Evolutionary conservation across 1,140 invertebrate genomes (phyloP), one percentile per base, ranked within the genome.

Genomic region (Holotrichia oblita): DNA sequence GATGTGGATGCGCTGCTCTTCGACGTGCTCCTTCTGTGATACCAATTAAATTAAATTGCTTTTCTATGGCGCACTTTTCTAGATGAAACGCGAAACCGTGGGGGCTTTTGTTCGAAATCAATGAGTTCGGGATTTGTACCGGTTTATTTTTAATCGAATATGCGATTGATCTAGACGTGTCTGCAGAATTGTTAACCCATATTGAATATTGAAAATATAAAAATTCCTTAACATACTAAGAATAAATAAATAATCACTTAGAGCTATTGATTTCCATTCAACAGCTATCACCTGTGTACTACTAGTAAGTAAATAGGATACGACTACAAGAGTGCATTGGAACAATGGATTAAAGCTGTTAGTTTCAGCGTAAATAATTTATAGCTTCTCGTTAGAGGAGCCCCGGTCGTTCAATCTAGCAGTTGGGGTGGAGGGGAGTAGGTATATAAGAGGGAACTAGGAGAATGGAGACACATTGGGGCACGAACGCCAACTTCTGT

Each of bases 301-400:
- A n/a, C n/a, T n/a, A n/a, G n/a, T n/a, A n/a, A n/a, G 20, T 10
- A 61, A 22, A 17, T n/a, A 64, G 3, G 22, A 22, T 20, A 9
- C 10, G 22, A 7, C 17, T 64, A 64, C 17, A 6, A 12, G 9
- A 27, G 10, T 69, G 22, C 3, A 69, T 27, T 9, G 17, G 22
- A 69, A 69, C 61, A 69, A 69, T 69, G 61, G 61, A 69, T 69
- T 69, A 24, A 27, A 14, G 17, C 10, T 12, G 61, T 69, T 27
- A 27, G 61, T 69, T 69, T 6, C 61, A 22, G 8, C 8, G 61
- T 69, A 69, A 69, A 69, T 69, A 69, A 69, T 27, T 69, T 69
- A 69, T 22, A 69, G 6, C 27, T 69, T 4, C 24, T 34, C 9
- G 61, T 10, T 4, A 7, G 4, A 27, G 22, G 22, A 20, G 24